Conservation (phyloP, 2,797 vertebrate species). For the Syncerus caffer region DNA sequence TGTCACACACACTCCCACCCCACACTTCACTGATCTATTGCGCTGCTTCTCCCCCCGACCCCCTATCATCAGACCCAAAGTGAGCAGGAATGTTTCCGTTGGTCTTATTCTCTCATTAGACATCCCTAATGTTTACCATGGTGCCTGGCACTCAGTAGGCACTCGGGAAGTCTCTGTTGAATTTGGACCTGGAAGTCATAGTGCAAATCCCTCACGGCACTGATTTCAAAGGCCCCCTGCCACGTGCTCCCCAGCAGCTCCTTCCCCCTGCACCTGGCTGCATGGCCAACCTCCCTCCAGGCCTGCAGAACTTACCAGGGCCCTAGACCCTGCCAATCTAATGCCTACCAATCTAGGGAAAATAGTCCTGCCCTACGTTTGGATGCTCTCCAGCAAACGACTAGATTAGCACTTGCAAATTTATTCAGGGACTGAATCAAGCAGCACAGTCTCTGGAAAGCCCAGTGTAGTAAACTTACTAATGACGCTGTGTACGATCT, state of each 20-base stretch:
- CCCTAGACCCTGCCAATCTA: slow-evolving; percentile 33
- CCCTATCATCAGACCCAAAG: neutral
- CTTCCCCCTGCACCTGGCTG: neutral
- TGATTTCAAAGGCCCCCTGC: neutral
- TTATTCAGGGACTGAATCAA: slow-evolving; percentile 51
- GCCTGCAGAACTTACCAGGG: neutral
- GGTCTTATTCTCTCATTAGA: neutral
- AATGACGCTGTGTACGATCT: neutral
- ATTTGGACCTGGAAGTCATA: neutral
- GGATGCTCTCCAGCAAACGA: slow-evolving; percentile 52
- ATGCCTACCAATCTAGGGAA: slow-evolving; percentile 31
- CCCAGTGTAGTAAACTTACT: neutral
- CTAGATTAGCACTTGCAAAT: slow-evolving; percentile 51
- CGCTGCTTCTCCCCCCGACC: neutral
- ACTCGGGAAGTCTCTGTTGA: neutral
- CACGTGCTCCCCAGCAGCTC: neutral
- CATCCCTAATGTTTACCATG: neutral
- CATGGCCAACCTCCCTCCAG: neutral
- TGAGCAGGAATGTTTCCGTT: neutral
- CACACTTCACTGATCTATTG: neutral
- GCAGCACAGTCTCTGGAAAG: slow-evolving; percentile 22
- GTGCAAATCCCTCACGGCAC: neutral
- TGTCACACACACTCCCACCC: neutral
- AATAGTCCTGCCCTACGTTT: neutral
- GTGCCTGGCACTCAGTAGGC: neutral